A percentile compares a stretch with the other conserved stretches of the same genome.
Conservation (phyloP, 35 echinoderm and acorn worm genomes). For the Stichopus chloronotus region DNA sequence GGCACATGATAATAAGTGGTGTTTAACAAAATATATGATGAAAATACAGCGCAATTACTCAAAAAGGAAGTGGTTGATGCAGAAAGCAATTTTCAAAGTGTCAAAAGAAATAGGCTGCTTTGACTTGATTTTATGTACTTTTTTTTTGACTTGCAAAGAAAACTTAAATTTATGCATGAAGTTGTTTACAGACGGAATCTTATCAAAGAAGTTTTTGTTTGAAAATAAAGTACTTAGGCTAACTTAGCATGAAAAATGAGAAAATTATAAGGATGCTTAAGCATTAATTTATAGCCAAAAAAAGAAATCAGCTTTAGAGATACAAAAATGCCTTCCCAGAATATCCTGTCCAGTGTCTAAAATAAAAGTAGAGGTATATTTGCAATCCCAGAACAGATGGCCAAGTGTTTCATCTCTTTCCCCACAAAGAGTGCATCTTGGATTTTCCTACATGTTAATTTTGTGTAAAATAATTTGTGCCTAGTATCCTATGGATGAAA, state of each 20-base stretch:
- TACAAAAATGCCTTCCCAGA: not conserved
- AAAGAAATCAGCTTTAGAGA: not conserved
- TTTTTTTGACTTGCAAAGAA: not conserved
- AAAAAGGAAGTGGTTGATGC: too few relatives aligned
- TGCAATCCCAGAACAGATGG: not conserved
- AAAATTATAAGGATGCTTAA: too few relatives aligned
- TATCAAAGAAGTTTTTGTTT: too few relatives aligned
- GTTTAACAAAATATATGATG: too few relatives aligned
- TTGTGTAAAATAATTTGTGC: constrained; percentile 1
- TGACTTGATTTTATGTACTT: not conserved
- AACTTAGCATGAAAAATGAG: too few relatives aligned
- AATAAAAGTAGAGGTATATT: not conserved
- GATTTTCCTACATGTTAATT: not conserved
- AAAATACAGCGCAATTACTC: too few relatives aligned
- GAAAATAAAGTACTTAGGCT: not conserved
- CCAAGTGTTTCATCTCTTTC: not conserved
- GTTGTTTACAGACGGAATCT: too few relatives aligned
- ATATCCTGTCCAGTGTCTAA: not conserved
- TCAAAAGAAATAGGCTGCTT: not conserved
- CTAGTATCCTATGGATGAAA: not conserved
- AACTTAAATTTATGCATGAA: not conserved
- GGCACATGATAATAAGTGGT: too few relatives aligned
- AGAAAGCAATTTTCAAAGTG: not conserved
- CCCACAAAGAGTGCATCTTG: not conserved
- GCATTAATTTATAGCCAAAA: not conserved